Evolutionary conservation across 2,113 vertebrate species (phyloP).

Genomic region (Corydoras sp.): DNA sequence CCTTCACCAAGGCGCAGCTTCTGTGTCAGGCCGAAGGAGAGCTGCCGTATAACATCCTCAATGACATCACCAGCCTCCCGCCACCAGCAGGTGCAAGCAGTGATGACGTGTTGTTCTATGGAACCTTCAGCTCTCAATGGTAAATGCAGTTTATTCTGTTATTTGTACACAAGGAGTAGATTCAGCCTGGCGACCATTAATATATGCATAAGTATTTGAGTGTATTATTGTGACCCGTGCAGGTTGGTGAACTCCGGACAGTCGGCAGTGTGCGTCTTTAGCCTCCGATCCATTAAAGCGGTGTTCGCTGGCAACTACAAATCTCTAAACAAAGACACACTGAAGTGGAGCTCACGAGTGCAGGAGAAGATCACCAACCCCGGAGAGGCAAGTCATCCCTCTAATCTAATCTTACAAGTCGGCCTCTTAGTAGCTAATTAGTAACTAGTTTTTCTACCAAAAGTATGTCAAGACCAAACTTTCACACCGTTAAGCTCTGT

Average conservation of each 20-base stretch:
- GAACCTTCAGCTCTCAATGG: slow-evolving; percentile 71
- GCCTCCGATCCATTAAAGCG: slow-evolving; percentile 54
- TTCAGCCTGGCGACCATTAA: background rate
- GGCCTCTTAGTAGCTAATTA: background rate
- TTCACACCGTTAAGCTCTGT: too few relatives aligned
- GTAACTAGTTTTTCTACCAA: too few relatives aligned
- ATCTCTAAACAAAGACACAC: slow-evolving; percentile 62
- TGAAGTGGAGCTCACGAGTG: slow-evolving; percentile 62
- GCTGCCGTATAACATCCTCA: slow-evolving; percentile 69
- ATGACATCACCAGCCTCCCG: slow-evolving; percentile 60
- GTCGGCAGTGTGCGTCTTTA: slow-evolving; percentile 65
- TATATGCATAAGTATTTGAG: background rate
- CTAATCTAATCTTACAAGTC: too few relatives aligned
- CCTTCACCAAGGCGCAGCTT: slow-evolving; percentile 70
- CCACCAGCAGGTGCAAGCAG: slow-evolving; percentile 54
- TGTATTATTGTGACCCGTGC: background rate
- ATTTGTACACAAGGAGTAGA: too few relatives aligned
- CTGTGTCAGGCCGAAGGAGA: slow-evolving; percentile 59
- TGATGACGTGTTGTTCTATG: slow-evolving; percentile 64
- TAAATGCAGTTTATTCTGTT: slow-evolving; percentile 34
- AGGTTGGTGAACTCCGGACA: slow-evolving; percentile 61
- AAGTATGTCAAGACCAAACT: too few relatives aligned
- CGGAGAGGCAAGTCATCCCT: slow-evolving; percentile 57
- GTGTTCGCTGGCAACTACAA: slow-evolving; percentile 68
- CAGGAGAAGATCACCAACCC: slow-evolving; percentile 65